Evolutionary conservation across 1,140 invertebrate species (phyloP).

Genomic region (Thalassaphorura encarpata): DNA sequence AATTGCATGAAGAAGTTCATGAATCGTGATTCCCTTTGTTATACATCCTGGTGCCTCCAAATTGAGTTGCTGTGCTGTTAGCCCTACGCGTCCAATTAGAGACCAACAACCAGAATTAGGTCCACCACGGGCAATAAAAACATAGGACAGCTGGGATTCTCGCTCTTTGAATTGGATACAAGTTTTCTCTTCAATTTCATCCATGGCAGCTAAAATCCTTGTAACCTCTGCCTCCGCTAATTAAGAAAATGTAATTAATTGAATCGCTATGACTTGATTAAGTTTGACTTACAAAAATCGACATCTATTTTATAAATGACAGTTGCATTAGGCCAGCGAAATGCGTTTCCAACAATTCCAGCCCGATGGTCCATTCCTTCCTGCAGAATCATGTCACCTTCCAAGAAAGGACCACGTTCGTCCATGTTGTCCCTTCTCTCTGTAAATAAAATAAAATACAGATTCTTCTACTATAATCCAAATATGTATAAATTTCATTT

Average conservation of each 20-base stretch:
- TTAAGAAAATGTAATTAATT: not conserved
- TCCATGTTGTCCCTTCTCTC: too few relatives aligned
- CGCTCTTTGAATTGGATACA: not conserved
- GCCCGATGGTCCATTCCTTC: too few relatives aligned
- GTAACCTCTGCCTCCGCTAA: not conserved
- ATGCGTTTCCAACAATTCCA: not conserved
- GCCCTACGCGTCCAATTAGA: not conserved
- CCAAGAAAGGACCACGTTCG: too few relatives aligned
- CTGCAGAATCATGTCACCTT: too few relatives aligned
- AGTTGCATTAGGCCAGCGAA: not conserved
- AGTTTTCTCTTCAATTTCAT: not conserved
- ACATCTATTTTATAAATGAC: not conserved
- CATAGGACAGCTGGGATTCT: not conserved
- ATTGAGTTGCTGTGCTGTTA: not conserved
- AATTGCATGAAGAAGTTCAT: slow-evolving; percentile 23
- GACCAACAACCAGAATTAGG: not conserved
- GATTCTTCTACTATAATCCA: too few relatives aligned
- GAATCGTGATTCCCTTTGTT: not conserved
- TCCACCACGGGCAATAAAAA: not conserved
- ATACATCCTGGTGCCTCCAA: not conserved
- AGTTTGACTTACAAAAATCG: not conserved
- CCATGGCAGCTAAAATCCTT: not conserved
- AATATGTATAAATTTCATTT: too few relatives aligned
- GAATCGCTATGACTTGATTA: not conserved
- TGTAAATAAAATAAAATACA: too few relatives aligned